phyloP scores from a whole-genome alignment of 2,797 vertebrate species.

The Hippopotamyrus pictus region DNA sequence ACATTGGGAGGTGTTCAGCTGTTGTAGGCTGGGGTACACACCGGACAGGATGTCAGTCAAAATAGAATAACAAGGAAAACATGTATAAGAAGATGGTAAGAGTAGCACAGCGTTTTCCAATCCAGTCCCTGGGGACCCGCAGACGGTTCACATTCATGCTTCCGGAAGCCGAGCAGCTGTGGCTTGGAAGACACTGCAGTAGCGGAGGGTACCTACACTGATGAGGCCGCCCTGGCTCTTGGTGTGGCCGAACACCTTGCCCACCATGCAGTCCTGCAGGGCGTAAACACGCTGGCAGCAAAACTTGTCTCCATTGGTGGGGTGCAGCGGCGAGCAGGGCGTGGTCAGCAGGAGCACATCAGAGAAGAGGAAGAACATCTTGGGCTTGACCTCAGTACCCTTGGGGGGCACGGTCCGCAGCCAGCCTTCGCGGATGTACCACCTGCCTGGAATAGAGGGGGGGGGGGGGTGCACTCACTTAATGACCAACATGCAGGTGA shows the following conservation, averaged over 20 bases:
- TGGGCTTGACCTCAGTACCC: constrained; percentile 55
- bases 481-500: background rate
- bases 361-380: constrained; percentile 63
- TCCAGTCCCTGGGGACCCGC: background rate
- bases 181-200: background rate
- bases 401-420: constrained; percentile 61
- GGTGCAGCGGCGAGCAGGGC: constrained; percentile 47
- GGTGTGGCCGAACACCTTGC: constrained; percentile 73
- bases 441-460: constrained; percentile 45
- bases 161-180: background rate
- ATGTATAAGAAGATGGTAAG: background rate
- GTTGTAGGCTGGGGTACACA: background rate
- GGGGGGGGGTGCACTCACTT: background rate
- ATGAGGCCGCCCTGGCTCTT: constrained; percentile 64
- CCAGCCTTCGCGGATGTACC: constrained; percentile 65
- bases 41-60: background rate
- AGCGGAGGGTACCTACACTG: constrained; percentile 47
- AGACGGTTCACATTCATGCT: background rate
- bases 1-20: background rate
- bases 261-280: constrained; percentile 55
- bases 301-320: constrained; percentile 59
- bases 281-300: constrained; percentile 52
- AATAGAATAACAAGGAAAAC: background rate
- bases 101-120: background rate
- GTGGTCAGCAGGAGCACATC: constrained; percentile 57